Conservation (phyloP, 1,140 invertebrate genomes). For the Chironomus tepperi region DNA sequence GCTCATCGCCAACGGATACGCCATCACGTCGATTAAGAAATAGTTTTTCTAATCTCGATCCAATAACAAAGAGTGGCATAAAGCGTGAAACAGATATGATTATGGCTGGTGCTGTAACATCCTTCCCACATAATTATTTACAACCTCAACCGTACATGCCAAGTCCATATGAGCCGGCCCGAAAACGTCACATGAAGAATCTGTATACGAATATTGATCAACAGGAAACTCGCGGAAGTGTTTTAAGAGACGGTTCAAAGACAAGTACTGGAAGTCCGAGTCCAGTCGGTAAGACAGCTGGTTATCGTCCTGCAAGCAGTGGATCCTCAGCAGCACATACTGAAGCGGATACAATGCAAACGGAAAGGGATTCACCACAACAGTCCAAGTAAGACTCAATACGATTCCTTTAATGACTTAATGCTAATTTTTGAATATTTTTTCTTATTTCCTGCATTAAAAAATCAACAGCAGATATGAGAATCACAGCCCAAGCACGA, state of each 20-base stretch:
- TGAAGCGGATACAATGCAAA: slow-evolving; percentile 40
- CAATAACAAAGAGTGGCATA: slow-evolving; percentile 11
- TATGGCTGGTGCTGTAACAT: slow-evolving; percentile 26
- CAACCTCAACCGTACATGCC: slow-evolving; percentile 38
- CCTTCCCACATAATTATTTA: slow-evolving; percentile 30
- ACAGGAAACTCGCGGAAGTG: slow-evolving; percentile 39
- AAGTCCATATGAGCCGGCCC: slow-evolving; percentile 39
- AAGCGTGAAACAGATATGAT: slow-evolving; percentile 19
- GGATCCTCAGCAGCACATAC: slow-evolving; percentile 37
- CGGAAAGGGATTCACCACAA: slow-evolving; percentile 38
- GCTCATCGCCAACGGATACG: slow-evolving; percentile 35
- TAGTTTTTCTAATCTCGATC: slow-evolving; percentile 32
- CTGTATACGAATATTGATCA: slow-evolving; percentile 37
- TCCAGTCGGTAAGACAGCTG: slow-evolving; percentile 38
- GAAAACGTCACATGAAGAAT: slow-evolving; percentile 45
- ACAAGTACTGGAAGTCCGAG: slow-evolving; percentile 35
- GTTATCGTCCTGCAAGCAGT: slow-evolving; percentile 35
- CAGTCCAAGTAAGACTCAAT: slow-evolving; percentile 33
- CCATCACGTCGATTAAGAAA: slow-evolving; percentile 33
- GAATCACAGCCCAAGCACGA: slow-evolving; percentile 40
- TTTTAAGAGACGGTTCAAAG: slow-evolving; percentile 40
- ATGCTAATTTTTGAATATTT: slow-evolving; percentile 1
- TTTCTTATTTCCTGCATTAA: not conserved
- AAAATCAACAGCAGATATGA: slow-evolving; percentile 35
- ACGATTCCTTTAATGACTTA: not conserved